phyloP scores from a whole-genome alignment of 2,797 vertebrate genomes.

The Tolypeutes matacus region DNA sequence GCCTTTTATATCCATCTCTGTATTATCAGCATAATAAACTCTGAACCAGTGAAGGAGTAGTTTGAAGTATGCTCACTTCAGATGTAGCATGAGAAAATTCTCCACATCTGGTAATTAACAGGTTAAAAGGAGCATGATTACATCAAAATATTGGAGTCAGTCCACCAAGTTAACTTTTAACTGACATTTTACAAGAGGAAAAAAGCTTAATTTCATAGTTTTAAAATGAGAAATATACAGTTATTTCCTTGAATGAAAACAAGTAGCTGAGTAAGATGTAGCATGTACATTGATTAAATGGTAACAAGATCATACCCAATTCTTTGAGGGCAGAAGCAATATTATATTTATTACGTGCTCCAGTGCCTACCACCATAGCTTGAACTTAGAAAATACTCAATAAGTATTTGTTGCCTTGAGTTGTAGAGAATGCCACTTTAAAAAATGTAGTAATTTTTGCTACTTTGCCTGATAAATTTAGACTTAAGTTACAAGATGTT shows the following conservation, averaged over 20 bases:
- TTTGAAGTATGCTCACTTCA: not conserved
- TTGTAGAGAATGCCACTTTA: not conserved
- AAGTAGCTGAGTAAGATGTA: not conserved
- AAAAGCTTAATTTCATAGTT: not conserved
- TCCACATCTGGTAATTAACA: not conserved
- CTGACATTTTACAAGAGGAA: conserved; percentile 32
- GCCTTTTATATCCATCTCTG: not conserved
- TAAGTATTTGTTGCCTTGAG: not conserved
- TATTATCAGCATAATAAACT: not conserved
- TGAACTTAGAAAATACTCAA: not conserved
- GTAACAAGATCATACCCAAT: not conserved
- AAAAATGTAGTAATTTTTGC: not conserved
- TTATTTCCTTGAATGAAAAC: conserved; percentile 25
- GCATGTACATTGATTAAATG: not conserved
- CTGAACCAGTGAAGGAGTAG: not conserved
- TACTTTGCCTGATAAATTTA: conserved; percentile 18
- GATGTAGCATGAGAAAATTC: not conserved
- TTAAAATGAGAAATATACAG: not conserved
- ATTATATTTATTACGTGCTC: not conserved
- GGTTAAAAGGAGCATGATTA: not conserved
- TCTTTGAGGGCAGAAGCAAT: not conserved
- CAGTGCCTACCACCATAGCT: not conserved
- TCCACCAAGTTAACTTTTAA: conserved; percentile 19
- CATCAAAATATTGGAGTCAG: not conserved
- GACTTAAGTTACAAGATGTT: conserved; percentile 31